These are phyloP conservation scores for Apamea epomidion DNA, from an alignment of 2,888 invertebrate genomes.

Conservation along the genomic window DNA sequence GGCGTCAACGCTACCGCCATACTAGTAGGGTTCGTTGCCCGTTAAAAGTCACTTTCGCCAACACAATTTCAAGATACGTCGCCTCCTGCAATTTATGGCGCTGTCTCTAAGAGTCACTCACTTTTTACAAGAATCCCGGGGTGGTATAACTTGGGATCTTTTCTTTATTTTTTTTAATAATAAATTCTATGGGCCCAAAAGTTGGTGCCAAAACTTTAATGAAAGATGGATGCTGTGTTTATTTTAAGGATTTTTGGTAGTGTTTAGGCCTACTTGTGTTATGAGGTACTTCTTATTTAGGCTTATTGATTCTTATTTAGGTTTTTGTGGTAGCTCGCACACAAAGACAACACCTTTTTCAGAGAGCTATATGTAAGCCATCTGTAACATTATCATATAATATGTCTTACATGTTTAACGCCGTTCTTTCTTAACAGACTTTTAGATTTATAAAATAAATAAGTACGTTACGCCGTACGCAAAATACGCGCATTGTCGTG, in stretches of 20 bases:
- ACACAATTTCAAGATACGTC: slow-evolving; percentile 76
- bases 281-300: neutral
- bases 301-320: too few relatives aligned
- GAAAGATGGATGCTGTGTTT: slow-evolving; percentile 65
- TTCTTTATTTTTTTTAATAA: slow-evolving; percentile 72
- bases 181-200: slow-evolving; percentile 66
- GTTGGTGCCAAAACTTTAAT: slow-evolving; percentile 71
- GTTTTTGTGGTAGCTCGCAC: neutral
- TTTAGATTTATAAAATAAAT: neutral
- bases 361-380: neutral
- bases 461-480: neutral
- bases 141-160: slow-evolving; percentile 45
- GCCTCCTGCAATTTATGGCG: slow-evolving; percentile 65
- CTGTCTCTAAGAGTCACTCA: slow-evolving; percentile 70
- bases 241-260: slow-evolving; percentile 13
- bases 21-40: slow-evolving; percentile 75
- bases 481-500: too few relatives aligned
- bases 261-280: neutral
- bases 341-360: neutral
- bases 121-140: slow-evolving; percentile 67
- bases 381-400: neutral
- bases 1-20: slow-evolving; percentile 75
- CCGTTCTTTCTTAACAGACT: neutral
- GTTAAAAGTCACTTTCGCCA: slow-evolving; percentile 80
- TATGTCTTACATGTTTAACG: neutral